Conservation (phyloP, 1,140 invertebrate genomes). For the Odontomachus brunneus region DNA sequence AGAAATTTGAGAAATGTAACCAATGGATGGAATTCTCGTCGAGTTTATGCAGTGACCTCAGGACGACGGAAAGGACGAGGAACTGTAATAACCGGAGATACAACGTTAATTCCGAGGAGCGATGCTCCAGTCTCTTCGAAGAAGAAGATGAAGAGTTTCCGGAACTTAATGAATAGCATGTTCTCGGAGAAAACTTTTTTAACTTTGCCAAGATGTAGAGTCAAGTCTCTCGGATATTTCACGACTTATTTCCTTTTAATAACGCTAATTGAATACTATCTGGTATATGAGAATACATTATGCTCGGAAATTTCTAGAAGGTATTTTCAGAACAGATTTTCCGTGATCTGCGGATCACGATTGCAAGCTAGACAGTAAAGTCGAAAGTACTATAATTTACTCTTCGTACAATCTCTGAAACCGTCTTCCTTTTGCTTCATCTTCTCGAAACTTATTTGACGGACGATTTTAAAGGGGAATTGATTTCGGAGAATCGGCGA, state of each 20-base stretch:
- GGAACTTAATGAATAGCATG: slow-evolving; percentile 13
- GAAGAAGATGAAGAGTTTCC: slow-evolving; percentile 4
- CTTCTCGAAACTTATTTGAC: neutral
- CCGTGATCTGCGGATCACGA: neutral
- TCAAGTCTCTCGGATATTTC: neutral
- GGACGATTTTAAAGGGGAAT: neutral
- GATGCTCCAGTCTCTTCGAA: neutral
- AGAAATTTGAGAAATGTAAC: neutral
- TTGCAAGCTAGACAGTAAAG: neutral
- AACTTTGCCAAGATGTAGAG: neutral
- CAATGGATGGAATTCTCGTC: neutral
- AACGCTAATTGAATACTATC: neutral
- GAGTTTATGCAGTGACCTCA: slow-evolving; percentile 1
- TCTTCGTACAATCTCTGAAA: neutral
- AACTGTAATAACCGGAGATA: slow-evolving; percentile 9
- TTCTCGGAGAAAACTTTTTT: slow-evolving; percentile 1
- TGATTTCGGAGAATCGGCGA: neutral
- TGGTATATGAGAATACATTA: neutral
- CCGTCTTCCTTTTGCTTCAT: neutral
- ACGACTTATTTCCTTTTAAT: neutral
- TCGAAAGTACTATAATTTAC: slow-evolving; percentile 1
- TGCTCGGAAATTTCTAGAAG: neutral
- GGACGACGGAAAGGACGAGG: neutral
- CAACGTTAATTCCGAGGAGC: slow-evolving; percentile 1
- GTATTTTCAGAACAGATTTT: neutral